Conservation (phyloP, 2,113 vertebrate genomes). For the Ciconia maguari region DNA sequence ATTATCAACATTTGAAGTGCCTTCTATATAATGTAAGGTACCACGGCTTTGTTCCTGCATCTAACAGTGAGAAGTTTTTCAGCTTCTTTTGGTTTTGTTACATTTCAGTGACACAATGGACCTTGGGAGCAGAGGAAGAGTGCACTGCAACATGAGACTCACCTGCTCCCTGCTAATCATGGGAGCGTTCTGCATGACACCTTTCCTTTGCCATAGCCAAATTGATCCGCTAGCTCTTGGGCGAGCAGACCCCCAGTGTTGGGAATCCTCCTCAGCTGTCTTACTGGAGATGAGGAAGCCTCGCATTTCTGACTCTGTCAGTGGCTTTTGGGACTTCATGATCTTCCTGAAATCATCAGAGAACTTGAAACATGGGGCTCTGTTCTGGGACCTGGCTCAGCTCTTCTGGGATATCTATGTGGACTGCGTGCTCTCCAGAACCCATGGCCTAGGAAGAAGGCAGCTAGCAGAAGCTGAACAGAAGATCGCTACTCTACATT, state of each 20-base stretch:
- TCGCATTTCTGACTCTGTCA: conserved; percentile 86
- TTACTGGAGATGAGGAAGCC: conserved; percentile 90
- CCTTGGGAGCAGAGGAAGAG: conserved; percentile 55
- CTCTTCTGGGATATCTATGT: conserved; percentile 95
- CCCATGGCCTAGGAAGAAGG: conserved; percentile 89
- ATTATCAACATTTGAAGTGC: neutral
- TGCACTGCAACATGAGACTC: conserved; percentile 62
- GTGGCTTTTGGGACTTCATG: conserved; percentile 94
- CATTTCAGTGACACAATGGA: conserved; percentile 72
- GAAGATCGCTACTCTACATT: conserved; percentile 59
- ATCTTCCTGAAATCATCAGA: conserved; percentile 88
- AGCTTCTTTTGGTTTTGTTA: conserved; percentile 29
- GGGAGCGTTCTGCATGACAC: conserved; percentile 68
- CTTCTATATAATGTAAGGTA: neutral
- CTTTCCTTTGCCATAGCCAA: conserved; percentile 75
- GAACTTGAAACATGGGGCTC: conserved; percentile 84
- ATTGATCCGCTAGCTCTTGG: conserved; percentile 81
- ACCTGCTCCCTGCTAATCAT: conserved; percentile 75
- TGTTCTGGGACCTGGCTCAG: conserved; percentile 95
- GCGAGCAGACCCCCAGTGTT: conserved; percentile 86
- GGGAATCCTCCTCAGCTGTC: conserved; percentile 87
- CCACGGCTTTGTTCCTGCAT: neutral
- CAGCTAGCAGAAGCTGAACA: conserved; percentile 62
- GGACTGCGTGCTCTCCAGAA: conserved; percentile 90
- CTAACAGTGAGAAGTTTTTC: neutral